phyloP scores from a whole-genome alignment of 2,888 invertebrate species.

The Colletes collaris region DNA sequence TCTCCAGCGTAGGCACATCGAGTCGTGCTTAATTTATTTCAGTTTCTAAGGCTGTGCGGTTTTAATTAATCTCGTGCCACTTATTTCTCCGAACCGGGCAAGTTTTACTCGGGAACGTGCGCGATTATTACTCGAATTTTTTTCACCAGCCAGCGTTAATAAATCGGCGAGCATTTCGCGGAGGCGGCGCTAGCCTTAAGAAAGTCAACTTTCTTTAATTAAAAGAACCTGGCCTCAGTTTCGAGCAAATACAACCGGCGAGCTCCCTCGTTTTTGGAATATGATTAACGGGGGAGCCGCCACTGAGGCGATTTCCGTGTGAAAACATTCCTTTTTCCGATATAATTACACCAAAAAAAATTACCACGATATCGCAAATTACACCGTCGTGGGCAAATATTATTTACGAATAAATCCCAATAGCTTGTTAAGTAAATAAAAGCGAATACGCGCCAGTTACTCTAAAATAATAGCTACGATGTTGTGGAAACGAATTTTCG shows the following conservation, averaged over 20 bases:
- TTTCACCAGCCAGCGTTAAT: conserved; percentile 14
- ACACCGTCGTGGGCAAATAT: background rate
- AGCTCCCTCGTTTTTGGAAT: background rate
- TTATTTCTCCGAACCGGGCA: background rate
- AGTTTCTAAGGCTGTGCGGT: conserved; percentile 34
- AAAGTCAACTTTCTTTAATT: conserved; percentile 41
- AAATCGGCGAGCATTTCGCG: conserved; percentile 31
- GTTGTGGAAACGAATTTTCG: no score
- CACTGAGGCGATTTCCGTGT: background rate
- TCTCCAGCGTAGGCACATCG: background rate
- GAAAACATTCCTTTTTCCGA: background rate
- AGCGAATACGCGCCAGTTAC: no score
- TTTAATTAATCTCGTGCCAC: conserved; percentile 45
- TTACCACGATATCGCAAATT: background rate
- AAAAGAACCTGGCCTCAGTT: conserved; percentile 29
- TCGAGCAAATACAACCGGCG: conserved; percentile 2
- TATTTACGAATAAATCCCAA: no score
- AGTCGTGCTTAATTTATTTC: conserved; percentile 40
- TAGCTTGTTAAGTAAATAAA: no score
- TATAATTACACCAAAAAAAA: background rate
- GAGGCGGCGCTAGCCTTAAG: background rate
- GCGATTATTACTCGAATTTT: conserved; percentile 23
- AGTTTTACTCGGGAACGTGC: conserved; percentile 10
- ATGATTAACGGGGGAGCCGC: background rate
- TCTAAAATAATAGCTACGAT: no score